Evolutionary conservation across 1,140 invertebrate species (phyloP).

Genomic region (Physella acuta): DNA sequence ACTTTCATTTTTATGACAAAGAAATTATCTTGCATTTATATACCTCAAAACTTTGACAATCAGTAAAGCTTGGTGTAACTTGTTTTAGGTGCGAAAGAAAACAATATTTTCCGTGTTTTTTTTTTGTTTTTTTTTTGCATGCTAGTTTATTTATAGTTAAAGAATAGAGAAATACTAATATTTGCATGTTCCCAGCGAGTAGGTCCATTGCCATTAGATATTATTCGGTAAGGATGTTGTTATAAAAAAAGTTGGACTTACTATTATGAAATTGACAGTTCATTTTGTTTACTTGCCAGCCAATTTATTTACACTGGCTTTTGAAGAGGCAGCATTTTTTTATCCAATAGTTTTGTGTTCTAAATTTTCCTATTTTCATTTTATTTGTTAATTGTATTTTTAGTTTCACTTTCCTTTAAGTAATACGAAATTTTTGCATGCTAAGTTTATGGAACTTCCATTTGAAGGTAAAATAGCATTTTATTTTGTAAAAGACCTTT

Average conservation of each 20-base stretch:
- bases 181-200: conserved; percentile 5
- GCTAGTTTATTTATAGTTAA: neutral
- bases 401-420: neutral
- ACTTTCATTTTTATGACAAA: no score
- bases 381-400: neutral
- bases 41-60: no score
- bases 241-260: no score
- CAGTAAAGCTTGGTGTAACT: no score
- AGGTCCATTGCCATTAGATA: neutral
- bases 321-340: neutral
- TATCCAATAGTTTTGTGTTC: neutral
- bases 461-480: conserved; percentile 15
- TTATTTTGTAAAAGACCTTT: no score
- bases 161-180: neutral
- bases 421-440: neutral
- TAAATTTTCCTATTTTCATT: neutral
- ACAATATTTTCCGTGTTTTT: neutral
- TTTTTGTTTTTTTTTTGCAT: neutral
- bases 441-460: conserved; percentile 19
- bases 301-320: neutral
- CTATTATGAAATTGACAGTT: no score
- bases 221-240: neutral
- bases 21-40: no score
- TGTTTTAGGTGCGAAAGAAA: neutral
- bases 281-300: no score